A percentile compares a stretch with the other conserved stretches of the same genome.
Evolutionary conservation across 2,113 vertebrate genomes (phyloP).

Genomic region (Calidris pugnax): DNA sequence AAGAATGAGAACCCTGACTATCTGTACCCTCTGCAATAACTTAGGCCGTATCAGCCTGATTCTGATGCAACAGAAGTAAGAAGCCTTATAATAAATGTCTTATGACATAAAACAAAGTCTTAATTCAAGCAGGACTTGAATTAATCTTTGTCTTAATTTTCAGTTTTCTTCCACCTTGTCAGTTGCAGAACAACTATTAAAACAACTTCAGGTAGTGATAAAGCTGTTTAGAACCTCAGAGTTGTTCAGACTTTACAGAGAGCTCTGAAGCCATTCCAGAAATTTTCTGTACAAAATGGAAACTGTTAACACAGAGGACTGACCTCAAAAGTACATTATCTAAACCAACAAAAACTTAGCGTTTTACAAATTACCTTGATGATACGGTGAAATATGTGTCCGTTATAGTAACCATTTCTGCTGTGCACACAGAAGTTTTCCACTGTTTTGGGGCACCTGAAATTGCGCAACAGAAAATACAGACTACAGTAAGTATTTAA

Average conservation of each 20-base stretch:
- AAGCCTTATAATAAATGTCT: background rate
- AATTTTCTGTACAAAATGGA: background rate
- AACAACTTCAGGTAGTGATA: background rate
- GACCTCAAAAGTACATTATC: background rate
- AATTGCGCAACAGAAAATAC: background rate
- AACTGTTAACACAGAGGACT: background rate
- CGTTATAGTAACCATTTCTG: slow-evolving; percentile 95
- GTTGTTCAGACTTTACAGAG: background rate
- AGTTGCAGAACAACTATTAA: background rate
- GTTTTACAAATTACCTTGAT: slow-evolving; percentile 86
- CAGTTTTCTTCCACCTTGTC: background rate
- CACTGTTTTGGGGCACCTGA: slow-evolving; percentile 96
- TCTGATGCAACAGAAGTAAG: background rate
- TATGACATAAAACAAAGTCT: background rate
- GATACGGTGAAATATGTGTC: slow-evolving; percentile 94
- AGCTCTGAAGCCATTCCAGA: background rate
- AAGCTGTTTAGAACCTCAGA: background rate
- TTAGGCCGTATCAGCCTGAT: background rate
- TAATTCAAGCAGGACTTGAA: background rate
- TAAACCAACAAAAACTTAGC: background rate
- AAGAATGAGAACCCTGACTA: background rate
- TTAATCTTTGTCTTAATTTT: background rate
- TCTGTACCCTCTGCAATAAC: background rate
- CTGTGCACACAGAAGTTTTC: slow-evolving; percentile 99
- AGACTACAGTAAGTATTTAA: background rate